Conservation (phyloP, 2,888 invertebrate species). For the Eucera pruinosa region DNA sequence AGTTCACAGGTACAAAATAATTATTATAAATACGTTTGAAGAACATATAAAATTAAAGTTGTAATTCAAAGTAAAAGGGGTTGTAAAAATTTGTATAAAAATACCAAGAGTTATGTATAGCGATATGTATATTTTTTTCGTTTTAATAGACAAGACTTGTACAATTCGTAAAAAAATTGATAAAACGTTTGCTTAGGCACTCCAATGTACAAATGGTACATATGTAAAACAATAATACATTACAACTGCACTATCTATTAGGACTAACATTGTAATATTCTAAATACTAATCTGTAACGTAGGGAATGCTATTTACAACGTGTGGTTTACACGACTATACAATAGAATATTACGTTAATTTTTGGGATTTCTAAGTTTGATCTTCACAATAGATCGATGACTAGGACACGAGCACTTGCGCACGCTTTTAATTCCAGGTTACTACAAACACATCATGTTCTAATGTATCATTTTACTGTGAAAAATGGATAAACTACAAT, state of each 20-base stretch:
- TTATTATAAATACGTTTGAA: not conserved
- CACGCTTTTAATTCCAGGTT: constrained; percentile 36
- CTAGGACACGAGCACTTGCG: constrained; percentile 64
- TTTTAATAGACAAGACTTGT: constrained; percentile 61
- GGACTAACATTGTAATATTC: constrained; percentile 41
- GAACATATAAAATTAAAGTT: not conserved
- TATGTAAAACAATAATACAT: constrained; percentile 59
- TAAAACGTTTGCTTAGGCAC: constrained; percentile 72
- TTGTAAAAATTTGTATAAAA: constrained; percentile 5
- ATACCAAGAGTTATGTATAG: constrained; percentile 18
- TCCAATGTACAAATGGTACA: constrained; percentile 72
- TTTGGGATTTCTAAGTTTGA: constrained; percentile 47
- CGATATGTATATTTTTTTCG: constrained; percentile 55
- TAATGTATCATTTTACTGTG: constrained; percentile 28
- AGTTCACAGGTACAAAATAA: no score
- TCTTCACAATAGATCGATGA: constrained; percentile 54
- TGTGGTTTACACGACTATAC: constrained; percentile 56
- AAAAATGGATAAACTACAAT: constrained; percentile 51
- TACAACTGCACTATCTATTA: constrained; percentile 57
- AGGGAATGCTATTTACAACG: constrained; percentile 80
- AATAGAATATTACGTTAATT: constrained; percentile 50
- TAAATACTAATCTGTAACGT: constrained; percentile 61
- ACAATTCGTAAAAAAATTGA: constrained; percentile 72
- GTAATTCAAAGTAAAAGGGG: not conserved
- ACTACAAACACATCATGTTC: constrained; percentile 31